Percentiles rank a stretch among this genome's conserved stretches.
phyloP scores from a whole-genome alignment of 2,888 invertebrate species.

The Steinernema carpocapsae region DNA sequence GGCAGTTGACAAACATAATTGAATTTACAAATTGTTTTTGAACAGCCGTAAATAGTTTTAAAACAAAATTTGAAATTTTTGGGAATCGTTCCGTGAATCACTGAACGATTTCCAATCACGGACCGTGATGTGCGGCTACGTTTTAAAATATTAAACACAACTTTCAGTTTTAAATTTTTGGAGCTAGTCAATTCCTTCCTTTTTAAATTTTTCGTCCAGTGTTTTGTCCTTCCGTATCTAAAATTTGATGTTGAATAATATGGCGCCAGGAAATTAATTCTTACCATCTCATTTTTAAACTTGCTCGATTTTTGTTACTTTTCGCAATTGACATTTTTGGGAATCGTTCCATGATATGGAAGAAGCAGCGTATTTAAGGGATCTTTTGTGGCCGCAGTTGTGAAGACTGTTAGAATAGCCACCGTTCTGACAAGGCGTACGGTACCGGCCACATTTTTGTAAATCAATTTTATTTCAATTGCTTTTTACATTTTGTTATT shows the following conservation, averaged over 20 bases:
- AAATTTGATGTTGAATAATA: neutral
- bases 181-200: neutral
- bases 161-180: neutral
- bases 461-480: neutral
- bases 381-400: neutral
- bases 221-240: neutral
- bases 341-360: neutral
- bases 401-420: neutral
- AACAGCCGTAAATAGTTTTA: neutral
- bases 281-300: neutral
- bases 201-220: neutral
- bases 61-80: neutral
- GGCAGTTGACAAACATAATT: neutral
- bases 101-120: neutral
- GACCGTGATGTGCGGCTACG: neutral
- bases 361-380: constrained; percentile 14
- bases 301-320: neutral
- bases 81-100: neutral
- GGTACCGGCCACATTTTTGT: neutral
- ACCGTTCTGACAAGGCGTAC: neutral
- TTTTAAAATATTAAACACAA: neutral
- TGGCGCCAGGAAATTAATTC: neutral
- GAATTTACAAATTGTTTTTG: neutral
- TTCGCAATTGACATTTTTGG: neutral
- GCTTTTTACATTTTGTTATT: neutral